Conservation (phyloP, 2,797 vertebrate species). For the Sebastes nivosus region DNA sequence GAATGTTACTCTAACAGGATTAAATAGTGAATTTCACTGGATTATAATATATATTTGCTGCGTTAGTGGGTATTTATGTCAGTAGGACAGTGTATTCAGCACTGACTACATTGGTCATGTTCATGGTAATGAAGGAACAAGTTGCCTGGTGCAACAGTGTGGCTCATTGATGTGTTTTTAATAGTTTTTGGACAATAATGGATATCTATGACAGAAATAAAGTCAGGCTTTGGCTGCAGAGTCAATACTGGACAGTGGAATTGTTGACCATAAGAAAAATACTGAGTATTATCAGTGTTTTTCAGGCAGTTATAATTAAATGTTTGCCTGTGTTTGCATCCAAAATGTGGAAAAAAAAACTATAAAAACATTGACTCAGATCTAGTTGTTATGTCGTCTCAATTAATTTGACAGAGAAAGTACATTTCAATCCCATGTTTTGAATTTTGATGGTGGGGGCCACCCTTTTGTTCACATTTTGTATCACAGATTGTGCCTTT, state of each 20-base stretch:
- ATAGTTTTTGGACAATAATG: background rate
- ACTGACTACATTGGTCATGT: background rate
- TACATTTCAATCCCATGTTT: background rate
- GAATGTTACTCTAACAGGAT: background rate
- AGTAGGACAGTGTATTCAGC: background rate
- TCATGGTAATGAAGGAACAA: background rate
- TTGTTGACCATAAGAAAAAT: background rate
- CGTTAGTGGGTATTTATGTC: background rate
- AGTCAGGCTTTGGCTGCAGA: background rate
- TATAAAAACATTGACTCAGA: background rate
- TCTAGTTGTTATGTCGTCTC: background rate
- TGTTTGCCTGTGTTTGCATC: background rate
- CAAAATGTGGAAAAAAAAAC: background rate
- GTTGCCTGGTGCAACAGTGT: background rate
- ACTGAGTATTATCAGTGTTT: background rate
- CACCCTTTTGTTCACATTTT: conserved; percentile 3
- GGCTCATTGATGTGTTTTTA: background rate
- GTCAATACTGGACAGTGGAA: background rate
- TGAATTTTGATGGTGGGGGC: background rate
- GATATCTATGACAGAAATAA: background rate
- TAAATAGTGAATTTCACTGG: background rate
- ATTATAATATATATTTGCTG: background rate
- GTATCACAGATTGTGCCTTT: conserved; percentile 25
- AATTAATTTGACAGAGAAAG: background rate
- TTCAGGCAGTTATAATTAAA: background rate